Evolutionary conservation across 1,140 invertebrate genomes (phyloP).

Genomic region (Caerostris darwini): DNA sequence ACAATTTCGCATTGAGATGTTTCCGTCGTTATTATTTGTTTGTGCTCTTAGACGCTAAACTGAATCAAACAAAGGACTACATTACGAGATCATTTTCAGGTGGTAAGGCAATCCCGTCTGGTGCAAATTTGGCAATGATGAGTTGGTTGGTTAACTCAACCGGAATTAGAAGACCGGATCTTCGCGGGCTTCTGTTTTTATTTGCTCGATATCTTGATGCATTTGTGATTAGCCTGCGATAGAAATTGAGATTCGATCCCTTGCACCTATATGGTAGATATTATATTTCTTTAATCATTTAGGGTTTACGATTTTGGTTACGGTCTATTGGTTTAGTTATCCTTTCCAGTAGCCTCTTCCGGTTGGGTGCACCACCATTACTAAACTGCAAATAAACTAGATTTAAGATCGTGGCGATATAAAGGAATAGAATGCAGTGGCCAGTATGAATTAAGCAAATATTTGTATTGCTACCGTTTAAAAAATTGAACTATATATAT

Average conservation of each 20-base stretch:
- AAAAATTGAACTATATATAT: too few species aligned
- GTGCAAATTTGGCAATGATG: background rate
- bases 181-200: background rate
- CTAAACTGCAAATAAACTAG: background rate
- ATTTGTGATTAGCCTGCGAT: slow-evolving; percentile 8
- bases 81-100: background rate
- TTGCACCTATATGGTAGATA: background rate
- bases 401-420: background rate
- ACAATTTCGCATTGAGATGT: background rate
- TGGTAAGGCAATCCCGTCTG: background rate
- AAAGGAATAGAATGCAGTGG: background rate
- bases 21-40: slow-evolving; percentile 2
- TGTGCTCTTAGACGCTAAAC: slow-evolving; percentile 12
- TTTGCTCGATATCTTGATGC: slow-evolving; percentile 13
- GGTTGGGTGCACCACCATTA: background rate
- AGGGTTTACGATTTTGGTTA: background rate
- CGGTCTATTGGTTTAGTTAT: slow-evolving; percentile 9
- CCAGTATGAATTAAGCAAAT: background rate
- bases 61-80: slow-evolving; percentile 15
- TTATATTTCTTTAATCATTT: background rate
- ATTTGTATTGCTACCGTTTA: background rate
- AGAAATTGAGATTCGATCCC: slow-evolving; percentile 10
- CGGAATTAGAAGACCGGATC: slow-evolving; percentile 20
- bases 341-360: background rate
- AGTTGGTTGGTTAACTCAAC: background rate